A percentile compares a stretch with the other conserved stretches of the same genome.
phyloP scores from a whole-genome alignment of 2,888 invertebrate species.

The Phorcus lineatus region DNA sequence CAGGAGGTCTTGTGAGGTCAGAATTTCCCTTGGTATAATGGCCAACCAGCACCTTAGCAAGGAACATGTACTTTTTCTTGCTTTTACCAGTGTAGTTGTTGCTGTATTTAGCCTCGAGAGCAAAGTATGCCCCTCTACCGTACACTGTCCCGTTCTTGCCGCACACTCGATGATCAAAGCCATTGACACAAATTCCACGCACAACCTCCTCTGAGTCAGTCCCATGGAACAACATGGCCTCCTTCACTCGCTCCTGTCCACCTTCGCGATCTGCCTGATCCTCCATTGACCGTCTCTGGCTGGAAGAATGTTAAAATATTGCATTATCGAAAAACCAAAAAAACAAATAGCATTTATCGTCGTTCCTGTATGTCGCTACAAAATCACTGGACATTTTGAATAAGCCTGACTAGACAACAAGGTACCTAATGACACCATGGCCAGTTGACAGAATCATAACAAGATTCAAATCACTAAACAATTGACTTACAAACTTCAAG shows the following conservation, averaged over 20 bases:
- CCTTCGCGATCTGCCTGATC: constrained; percentile 28
- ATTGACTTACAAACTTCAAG: too few species aligned
- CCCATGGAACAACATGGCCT: constrained; percentile 58
- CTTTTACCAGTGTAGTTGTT: constrained; percentile 40
- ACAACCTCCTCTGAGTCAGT: constrained; percentile 49
- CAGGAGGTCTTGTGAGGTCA: constrained; percentile 49
- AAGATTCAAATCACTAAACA: too few species aligned
- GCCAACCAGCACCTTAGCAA: constrained; percentile 61
- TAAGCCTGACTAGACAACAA: too few species aligned
- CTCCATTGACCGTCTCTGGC: constrained; percentile 37
- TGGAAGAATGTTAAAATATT: constrained; percentile 14
- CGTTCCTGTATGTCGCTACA: too few species aligned
- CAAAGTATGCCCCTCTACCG: constrained; percentile 62
- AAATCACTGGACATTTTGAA: too few species aligned
- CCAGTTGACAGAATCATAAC: too few species aligned
- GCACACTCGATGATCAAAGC: constrained; percentile 57
- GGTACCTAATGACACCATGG: too few species aligned
- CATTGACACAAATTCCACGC: constrained; percentile 54
- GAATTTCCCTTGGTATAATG: constrained; percentile 46
- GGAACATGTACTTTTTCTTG: constrained; percentile 51
- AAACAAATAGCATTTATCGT: too few species aligned
- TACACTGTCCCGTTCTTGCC: constrained; percentile 60
- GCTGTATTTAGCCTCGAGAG: constrained; percentile 50
- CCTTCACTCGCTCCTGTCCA: constrained; percentile 29
- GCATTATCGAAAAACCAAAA: too few species aligned